A percentile compares a stretch with the other conserved stretches of the same genome.
Conservation (phyloP, 2,797 vertebrate genomes). For the Cyprinodon diabolis region DNA sequence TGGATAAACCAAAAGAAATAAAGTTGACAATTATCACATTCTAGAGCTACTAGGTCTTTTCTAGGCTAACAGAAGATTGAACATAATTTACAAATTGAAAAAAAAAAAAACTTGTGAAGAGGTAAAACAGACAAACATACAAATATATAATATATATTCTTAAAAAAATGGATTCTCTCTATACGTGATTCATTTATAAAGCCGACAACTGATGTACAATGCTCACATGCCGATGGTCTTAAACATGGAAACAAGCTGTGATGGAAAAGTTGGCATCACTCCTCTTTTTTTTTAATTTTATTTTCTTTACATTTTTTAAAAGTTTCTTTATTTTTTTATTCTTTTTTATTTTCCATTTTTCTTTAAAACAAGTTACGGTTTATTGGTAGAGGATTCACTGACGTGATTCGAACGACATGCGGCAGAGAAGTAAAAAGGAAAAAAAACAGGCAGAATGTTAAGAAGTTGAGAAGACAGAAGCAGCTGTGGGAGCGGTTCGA, state of each 20-base stretch:
- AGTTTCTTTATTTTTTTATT: slow-evolving; percentile 50
- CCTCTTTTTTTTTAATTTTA: slow-evolving; percentile 13
- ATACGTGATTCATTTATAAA: slow-evolving; percentile 84
- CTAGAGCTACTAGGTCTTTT: slow-evolving; percentile 75
- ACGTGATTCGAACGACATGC: slow-evolving; percentile 83
- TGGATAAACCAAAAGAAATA: slow-evolving; percentile 44
- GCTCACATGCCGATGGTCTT: slow-evolving; percentile 80
- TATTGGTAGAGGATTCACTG: slow-evolving; percentile 85
- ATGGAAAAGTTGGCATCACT: slow-evolving; percentile 65
- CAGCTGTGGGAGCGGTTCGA: slow-evolving; percentile 81
- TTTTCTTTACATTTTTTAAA: slow-evolving; percentile 69
- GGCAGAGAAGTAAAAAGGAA: slow-evolving; percentile 61
- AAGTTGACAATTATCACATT: slow-evolving; percentile 67
- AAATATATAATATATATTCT: slow-evolving; percentile 89
- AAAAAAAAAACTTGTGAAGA: slow-evolving; percentile 74
- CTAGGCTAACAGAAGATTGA: slow-evolving; percentile 74
- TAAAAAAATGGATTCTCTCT: slow-evolving; percentile 86
- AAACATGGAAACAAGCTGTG: slow-evolving; percentile 72
- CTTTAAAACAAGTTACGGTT: slow-evolving; percentile 87
- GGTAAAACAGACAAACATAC: slow-evolving; percentile 85
- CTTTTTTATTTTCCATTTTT: slow-evolving; percentile 55
- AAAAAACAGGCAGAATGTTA: slow-evolving; percentile 71
- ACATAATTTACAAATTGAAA: slow-evolving; percentile 84
- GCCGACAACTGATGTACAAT: slow-evolving; percentile 78
- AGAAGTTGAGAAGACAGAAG: slow-evolving; percentile 75